A percentile compares a stretch with the other conserved stretches of the same genome.
Evolutionary conservation across 2,888 invertebrate genomes (phyloP).

Genomic region (Elysia crispata): DNA sequence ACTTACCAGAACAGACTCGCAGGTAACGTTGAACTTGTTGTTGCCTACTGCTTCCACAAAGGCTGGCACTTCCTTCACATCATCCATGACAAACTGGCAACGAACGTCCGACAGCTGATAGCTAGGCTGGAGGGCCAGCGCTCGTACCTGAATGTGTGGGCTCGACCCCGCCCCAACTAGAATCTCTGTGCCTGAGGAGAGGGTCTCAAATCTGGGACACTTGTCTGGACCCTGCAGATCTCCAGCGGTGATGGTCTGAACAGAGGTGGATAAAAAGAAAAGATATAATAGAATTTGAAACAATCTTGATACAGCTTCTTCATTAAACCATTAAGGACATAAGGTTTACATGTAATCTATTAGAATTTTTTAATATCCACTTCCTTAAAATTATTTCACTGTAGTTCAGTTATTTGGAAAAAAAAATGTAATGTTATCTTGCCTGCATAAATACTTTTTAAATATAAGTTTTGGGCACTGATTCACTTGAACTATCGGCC

Average conservation of each 20-base stretch:
- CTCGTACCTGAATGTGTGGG: conserved; percentile 93
- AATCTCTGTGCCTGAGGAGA: conserved; percentile 91
- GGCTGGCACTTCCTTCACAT: conserved; percentile 57
- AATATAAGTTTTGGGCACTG: too few relatives aligned
- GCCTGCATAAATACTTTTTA: too few relatives aligned
- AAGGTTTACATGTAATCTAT: too few relatives aligned
- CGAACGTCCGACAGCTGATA: conserved; percentile 71
- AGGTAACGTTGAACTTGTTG: conserved; percentile 53
- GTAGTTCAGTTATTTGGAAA: too few relatives aligned
- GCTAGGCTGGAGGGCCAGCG: conserved; percentile 87
- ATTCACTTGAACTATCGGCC: too few relatives aligned
- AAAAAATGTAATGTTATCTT: too few relatives aligned
- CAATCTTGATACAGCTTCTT: too few relatives aligned
- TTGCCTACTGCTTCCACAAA: conserved; percentile 37
- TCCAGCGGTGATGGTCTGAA: not conserved
- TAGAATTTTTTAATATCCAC: too few relatives aligned
- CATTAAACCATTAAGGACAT: too few relatives aligned
- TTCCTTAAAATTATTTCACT: too few relatives aligned
- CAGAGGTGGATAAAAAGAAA: not conserved
- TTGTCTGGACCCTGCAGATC: conserved; percentile 86
- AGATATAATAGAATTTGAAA: not conserved
- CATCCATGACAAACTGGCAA: conserved; percentile 80
- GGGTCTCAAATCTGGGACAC: conserved; percentile 92
- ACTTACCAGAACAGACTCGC: conserved; percentile 60
- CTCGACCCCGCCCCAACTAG: conserved; percentile 94